phyloP scores from a whole-genome alignment of 1,140 invertebrate genomes.

The Brachionus rotundiformis region DNA sequence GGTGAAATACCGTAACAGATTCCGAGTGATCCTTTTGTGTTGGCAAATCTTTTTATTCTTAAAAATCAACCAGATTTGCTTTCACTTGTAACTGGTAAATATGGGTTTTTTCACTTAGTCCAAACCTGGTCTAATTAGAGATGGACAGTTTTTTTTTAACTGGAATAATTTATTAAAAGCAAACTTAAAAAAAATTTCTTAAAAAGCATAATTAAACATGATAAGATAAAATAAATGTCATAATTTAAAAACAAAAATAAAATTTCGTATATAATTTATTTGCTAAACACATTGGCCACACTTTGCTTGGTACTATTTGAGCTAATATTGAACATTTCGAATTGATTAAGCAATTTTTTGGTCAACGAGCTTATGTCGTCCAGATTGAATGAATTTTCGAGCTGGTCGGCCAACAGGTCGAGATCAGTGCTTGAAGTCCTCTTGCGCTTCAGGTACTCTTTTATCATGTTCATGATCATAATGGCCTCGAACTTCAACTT shows the following conservation, averaged over 20 bases:
- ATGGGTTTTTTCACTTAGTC: neutral
- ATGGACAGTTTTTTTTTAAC: no score
- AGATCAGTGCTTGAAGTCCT: slow-evolving; percentile 50
- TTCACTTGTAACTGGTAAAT: no score
- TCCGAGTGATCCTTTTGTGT: no score
- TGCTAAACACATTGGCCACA: neutral
- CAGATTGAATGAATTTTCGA: slow-evolving; percentile 48
- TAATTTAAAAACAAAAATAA: neutral
- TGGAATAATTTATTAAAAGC: slow-evolving; percentile 3
- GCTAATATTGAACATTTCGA: slow-evolving; percentile 51
- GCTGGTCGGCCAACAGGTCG: slow-evolving; percentile 13
- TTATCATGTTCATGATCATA: slow-evolving; percentile 51
- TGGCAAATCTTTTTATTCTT: no score
- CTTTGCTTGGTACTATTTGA: neutral
- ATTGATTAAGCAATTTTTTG: slow-evolving; percentile 53
- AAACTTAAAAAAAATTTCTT: neutral
- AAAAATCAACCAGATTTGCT: no score
- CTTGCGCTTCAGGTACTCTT: slow-evolving; percentile 52
- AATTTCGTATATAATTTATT: slow-evolving; percentile 12
- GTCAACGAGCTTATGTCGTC: slow-evolving; percentile 53
- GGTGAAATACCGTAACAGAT: no score
- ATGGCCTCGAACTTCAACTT: slow-evolving; percentile 46
- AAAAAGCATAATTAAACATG: slow-evolving; percentile 16
- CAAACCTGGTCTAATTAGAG: neutral
- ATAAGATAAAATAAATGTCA: neutral